phyloP scores from a whole-genome alignment of 2,797 vertebrate species.

The Schizopygopsis malacanthus region DNA sequence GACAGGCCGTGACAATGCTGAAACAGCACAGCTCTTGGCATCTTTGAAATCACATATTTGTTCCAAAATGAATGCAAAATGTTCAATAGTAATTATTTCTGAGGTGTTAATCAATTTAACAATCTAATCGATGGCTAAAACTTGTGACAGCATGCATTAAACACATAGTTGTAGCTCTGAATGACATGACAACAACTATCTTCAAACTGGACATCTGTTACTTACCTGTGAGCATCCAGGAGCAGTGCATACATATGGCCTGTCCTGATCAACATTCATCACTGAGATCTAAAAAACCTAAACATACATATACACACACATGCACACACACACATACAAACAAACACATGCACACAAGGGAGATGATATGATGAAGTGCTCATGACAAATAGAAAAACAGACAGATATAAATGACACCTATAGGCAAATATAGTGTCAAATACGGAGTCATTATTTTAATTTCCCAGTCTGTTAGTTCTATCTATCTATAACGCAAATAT shows the following conservation, averaged over 20 bases:
- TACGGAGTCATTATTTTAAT: neutral
- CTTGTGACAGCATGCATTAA: neutral
- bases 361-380: slow-evolving; percentile 17
- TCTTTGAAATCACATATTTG: neutral
- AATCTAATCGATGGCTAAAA: neutral
- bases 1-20: neutral
- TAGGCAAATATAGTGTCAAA: neutral
- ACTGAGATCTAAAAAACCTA: slow-evolving; percentile 71
- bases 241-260: slow-evolving; percentile 93
- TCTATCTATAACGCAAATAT: neutral
- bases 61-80: neutral
- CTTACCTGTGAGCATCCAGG: slow-evolving; percentile 95
- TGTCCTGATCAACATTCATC: slow-evolving; percentile 98
- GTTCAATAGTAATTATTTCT: neutral
- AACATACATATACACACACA: slow-evolving; percentile 17
- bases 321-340: slow-evolving; percentile 40
- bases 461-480: neutral
- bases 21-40: neutral
- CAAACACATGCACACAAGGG: slow-evolving; percentile 30
- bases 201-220: slow-evolving; percentile 1
- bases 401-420: neutral
- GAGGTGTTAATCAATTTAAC: neutral
- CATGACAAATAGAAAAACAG: neutral
- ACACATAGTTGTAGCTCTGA: neutral
- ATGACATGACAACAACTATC: neutral